phyloP scores from a whole-genome alignment of 2,888 invertebrate genomes.

The Conchocele bisecta region DNA sequence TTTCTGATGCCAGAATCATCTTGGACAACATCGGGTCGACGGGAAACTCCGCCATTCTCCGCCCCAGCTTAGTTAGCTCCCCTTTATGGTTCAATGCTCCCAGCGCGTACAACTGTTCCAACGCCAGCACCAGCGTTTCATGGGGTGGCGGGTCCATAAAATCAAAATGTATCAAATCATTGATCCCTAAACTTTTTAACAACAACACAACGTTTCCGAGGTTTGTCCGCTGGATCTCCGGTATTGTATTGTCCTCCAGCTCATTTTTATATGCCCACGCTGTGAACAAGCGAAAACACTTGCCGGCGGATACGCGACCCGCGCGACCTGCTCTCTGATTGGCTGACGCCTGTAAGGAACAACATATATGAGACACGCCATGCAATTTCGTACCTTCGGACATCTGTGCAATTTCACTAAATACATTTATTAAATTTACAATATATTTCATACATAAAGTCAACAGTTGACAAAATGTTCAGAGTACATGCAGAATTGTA shows the following conservation, averaged over 20 bases:
- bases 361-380: background rate
- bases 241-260: slow-evolving; percentile 98
- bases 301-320: slow-evolving; percentile 95
- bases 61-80: slow-evolving; percentile 97
- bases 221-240: slow-evolving; percentile 99
- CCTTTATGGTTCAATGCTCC: slow-evolving; percentile 99
- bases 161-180: slow-evolving; percentile 99
- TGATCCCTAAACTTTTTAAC: slow-evolving; percentile 97
- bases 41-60: slow-evolving; percentile 99
- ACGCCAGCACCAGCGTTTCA: slow-evolving; percentile 88
- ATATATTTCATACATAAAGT: too few relatives aligned
- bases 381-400: too few relatives aligned
- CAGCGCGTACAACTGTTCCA: slow-evolving; percentile 98
- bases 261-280: slow-evolving; percentile 99
- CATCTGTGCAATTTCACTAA: too few relatives aligned
- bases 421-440: too few relatives aligned
- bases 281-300: slow-evolving; percentile 98
- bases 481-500: too few relatives aligned
- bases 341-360: slow-evolving; percentile 87
- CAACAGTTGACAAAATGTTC: too few relatives aligned
- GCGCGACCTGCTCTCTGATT: slow-evolving; percentile 98
- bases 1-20: slow-evolving; percentile 98
- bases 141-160: slow-evolving; percentile 97
- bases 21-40: slow-evolving; percentile 99
- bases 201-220: slow-evolving; percentile 98